phyloP scores from a whole-genome alignment of 2,797 vertebrate species.

The Sorex maritimensis region DNA sequence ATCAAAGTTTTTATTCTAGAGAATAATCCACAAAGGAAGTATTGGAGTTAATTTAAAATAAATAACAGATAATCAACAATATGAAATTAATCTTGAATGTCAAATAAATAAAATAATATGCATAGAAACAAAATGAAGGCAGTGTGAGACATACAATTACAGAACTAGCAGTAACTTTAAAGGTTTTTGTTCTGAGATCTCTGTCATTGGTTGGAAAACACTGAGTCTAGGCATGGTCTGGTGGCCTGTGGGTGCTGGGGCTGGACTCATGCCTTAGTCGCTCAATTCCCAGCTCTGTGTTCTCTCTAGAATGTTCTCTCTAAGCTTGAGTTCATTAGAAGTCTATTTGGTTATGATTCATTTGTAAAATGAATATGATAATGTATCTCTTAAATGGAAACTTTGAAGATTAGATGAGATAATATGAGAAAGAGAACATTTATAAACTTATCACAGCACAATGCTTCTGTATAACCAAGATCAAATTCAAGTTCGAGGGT shows the following conservation, averaged over 20 bases:
- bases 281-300: not conserved
- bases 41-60: not conserved
- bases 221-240: not conserved
- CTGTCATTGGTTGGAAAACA: not conserved
- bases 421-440: not conserved
- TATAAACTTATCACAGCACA: not conserved
- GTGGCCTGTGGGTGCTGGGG: not conserved
- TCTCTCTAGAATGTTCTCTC: not conserved
- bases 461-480: conserved; percentile 11
- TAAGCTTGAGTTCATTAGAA: not conserved
- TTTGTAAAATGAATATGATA: not conserved
- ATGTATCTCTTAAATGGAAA: conserved; percentile 10
- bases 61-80: too few relatives aligned
- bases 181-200: not conserved
- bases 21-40: not conserved
- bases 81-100: not conserved
- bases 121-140: conserved; percentile 23
- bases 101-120: conserved; percentile 42
- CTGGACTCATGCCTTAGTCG: not conserved
- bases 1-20: conserved; percentile 21
- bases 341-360: not conserved
- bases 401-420: conserved; percentile 19
- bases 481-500: too few relatives aligned
- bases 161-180: not conserved
- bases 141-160: not conserved